Evolutionary conservation across 2,113 vertebrate species (phyloP), one percentile per base, ranked within the genome.

Genomic region (Narcine bancroftii): DNA sequence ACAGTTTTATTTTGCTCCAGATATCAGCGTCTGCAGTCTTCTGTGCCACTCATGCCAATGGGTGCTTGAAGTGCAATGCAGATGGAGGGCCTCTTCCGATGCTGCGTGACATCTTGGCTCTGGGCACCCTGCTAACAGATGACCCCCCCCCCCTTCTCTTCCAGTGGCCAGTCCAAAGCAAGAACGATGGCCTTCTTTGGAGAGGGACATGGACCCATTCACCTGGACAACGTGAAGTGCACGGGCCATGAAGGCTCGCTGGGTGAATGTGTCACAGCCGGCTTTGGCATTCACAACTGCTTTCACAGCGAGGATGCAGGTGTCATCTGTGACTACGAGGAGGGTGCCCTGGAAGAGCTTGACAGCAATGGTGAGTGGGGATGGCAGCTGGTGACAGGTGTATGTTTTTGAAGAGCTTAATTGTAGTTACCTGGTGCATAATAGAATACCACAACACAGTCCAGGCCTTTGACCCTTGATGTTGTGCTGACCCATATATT

Each of bases 211-310:
- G 97, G 97, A 5, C 96, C 97, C 50, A 95, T 97, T 93, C 97
- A 98, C 94, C 94, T 98, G 93, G 95, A 96, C 94, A 96, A 96
- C 6, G n/a, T 98, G 92, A 96, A 97, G 93, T 98, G 98, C 95
- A 97, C 95, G 0, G 98, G 98, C 76, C 96, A 94, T 0, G 98
- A 98, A 95, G 95, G 26, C 19, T 47, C 92, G 3, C 73, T 97
- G 93, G 96, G 95, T 65, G 95, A 98, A 56, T 98, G 97, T 3
- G 95, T 95, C 93, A 96, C 94, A 89, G 96, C 96, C 6, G 95
- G 96, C 24, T 94, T 96, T 26, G 95, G 95, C 19, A 93, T 93
- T 93, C 95, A 94, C 93, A 96, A 95, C 95, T 98, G 97, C 95
- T 95, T 95, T 92, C 97, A 96, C 92, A 94, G 95, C 71, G 94